Percentiles rank a stretch among this genome's conserved stretches.
Evolutionary conservation across 2,888 invertebrate genomes (phyloP).

Genomic region (Aporophyla lueneburgensis): DNA sequence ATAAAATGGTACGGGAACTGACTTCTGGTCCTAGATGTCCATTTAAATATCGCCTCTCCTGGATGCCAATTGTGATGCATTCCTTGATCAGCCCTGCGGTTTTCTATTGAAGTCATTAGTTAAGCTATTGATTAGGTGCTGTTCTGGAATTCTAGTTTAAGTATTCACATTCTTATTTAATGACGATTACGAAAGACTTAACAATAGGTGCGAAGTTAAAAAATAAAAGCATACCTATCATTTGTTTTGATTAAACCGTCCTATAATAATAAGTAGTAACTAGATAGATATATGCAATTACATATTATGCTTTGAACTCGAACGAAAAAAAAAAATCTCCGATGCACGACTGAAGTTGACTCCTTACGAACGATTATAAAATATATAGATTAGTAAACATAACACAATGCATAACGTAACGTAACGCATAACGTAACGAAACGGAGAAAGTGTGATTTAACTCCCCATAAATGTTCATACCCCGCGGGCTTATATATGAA

Average conservation of each 20-base stretch:
- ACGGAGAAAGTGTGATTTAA: no score
- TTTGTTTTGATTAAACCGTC: neutral
- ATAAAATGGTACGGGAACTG: neutral
- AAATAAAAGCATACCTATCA: neutral
- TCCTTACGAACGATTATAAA: no score
- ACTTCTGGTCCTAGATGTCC: neutral
- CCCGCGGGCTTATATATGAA: no score
- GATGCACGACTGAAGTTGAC: no score
- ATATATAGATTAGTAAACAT: no score
- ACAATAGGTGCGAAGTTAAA: neutral
- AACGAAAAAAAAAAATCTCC: neutral
- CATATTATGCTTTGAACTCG: neutral
- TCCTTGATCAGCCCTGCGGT: neutral
- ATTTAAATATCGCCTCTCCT: neutral
- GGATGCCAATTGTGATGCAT: slow-evolving; percentile 9
- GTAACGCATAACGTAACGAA: no score
- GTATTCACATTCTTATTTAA: neutral
- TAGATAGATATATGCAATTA: neutral
- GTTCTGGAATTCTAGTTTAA: slow-evolving; percentile 1
- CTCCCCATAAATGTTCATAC: no score
- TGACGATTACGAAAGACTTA: neutral
- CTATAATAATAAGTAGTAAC: neutral
- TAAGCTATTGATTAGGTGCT: slow-evolving; percentile 15
- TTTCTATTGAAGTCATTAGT: slow-evolving; percentile 9
- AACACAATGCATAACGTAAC: no score